A percentile compares a stretch with the other conserved stretches of the same genome.
Evolutionary conservation across 2,888 invertebrate genomes (phyloP).

Genomic region (Andrena marginata): DNA sequence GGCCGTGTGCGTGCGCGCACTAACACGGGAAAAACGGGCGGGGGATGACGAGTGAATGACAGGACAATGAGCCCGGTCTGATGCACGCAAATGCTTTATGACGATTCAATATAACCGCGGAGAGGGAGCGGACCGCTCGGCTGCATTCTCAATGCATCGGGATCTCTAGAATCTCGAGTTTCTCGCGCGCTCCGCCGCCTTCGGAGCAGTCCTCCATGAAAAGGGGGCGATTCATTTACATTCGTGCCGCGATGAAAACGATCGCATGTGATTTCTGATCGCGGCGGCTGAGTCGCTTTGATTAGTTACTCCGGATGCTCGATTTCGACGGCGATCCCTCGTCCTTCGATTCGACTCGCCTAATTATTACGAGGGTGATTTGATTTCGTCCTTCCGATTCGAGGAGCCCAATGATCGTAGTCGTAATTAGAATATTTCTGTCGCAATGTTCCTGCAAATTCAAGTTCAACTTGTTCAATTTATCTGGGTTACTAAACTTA

Average conservation of each 20-base stretch:
- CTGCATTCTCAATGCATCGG: slow-evolving; percentile 71
- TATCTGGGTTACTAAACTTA: not conserved
- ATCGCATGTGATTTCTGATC: slow-evolving; percentile 49
- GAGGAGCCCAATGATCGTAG: not conserved
- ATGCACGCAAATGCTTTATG: slow-evolving; percentile 84
- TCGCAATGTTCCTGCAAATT: not conserved
- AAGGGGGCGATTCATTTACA: slow-evolving; percentile 61
- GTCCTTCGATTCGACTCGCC: slow-evolving; percentile 15
- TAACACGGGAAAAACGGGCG: slow-evolving; percentile 69
- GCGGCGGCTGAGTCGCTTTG: slow-evolving; percentile 33
- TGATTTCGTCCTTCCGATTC: slow-evolving; percentile 4
- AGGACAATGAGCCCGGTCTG: slow-evolving; percentile 83
- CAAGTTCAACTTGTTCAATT: not conserved
- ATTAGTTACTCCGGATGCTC: slow-evolving; percentile 64
- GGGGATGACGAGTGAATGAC: slow-evolving; percentile 85
- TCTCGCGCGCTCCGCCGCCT: slow-evolving; percentile 34
- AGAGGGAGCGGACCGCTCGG: slow-evolving; percentile 45
- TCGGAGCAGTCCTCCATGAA: slow-evolving; percentile 6
- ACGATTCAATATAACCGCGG: slow-evolving; percentile 82
- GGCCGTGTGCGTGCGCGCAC: slow-evolving; percentile 27
- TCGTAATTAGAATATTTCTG: not conserved
- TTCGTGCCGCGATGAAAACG: slow-evolving; percentile 38
- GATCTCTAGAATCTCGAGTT: slow-evolving; percentile 62
- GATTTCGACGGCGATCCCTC: slow-evolving; percentile 16
- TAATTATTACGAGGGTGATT: slow-evolving; percentile 29